Evolutionary conservation across 2,113 vertebrate genomes (phyloP).

Genomic region (Myxocyprinus asiaticus): DNA sequence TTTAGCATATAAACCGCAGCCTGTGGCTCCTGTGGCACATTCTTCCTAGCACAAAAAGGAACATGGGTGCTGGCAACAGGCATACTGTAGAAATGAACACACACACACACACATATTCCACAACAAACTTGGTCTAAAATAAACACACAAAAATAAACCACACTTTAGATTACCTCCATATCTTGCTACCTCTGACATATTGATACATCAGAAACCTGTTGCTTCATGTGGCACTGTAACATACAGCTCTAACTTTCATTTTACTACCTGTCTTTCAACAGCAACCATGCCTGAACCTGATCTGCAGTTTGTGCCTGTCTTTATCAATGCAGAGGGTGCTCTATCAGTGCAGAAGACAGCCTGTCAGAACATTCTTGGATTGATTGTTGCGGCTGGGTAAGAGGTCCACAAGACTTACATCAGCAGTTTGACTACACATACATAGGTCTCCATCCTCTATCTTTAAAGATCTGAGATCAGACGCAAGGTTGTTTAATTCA

Average conservation of each 20-base stretch:
- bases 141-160: slow-evolving; percentile 11
- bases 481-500: neutral
- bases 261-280: neutral
- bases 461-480: neutral
- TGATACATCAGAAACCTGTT: slow-evolving; percentile 19
- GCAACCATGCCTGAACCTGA: slow-evolving; percentile 14
- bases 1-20: slow-evolving; percentile 22
- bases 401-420: neutral
- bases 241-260: neutral
- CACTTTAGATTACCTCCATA: slow-evolving; percentile 20
- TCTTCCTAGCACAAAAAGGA: slow-evolving; percentile 15
- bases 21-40: slow-evolving; percentile 43
- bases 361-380: slow-evolving; percentile 5
- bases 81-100: neutral
- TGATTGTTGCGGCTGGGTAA: neutral
- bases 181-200: neutral
- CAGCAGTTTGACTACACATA: neutral
- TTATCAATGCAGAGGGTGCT: neutral
- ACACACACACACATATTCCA: slow-evolving; percentile 22
- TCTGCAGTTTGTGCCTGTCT: slow-evolving; percentile 7
- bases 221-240: neutral
- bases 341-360: slow-evolving; percentile 16
- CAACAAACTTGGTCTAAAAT: neutral
- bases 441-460: neutral
- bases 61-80: neutral